Evolutionary conservation across 2,113 vertebrate genomes (phyloP), one percentile per base, ranked within the genome.

Genomic region (Petromus typicus): DNA sequence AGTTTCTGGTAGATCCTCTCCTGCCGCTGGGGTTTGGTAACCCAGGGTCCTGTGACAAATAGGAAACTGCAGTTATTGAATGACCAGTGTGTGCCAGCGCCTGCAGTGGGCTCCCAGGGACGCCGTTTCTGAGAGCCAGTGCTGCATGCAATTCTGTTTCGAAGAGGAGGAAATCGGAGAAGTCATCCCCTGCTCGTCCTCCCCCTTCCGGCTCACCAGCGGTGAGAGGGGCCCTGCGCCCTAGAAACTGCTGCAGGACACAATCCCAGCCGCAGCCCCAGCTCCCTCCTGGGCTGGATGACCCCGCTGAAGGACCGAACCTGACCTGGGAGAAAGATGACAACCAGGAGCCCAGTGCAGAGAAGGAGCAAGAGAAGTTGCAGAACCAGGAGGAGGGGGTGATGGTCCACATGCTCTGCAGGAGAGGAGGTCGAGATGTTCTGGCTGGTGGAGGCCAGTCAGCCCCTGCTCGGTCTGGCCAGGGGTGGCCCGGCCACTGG

Each of bases 321-420:
- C 92, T 92, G 61, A 92, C 93, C 79, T 94, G 85, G 71, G 7
- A 48, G 12, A 3, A 92, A 12, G 34, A 89, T 11, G 9, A 67
- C 57, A 57, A 92, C 13, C 27, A 86, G 85, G 3, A 94, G 40
- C 13, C 22, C 93, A 37, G 66, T 2, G 13, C 85, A 25, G 16
- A 92, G 23, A 4, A 9, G 6, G 40, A 94, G 56, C 57, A 10
- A 73, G 20, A 92, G 14, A 8, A 92, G 10, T 4, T 54, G 85
- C 16, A 89, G 83, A 7, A 37, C 34, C 59, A 48, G 17, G 54
- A 7, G 3, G 20, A 6, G 11, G 34, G 32, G 64, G 32, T 22
- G 1, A 0, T 3, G 23, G 56, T 79, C 3, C 63, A 59, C 71
- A 69, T 43, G 12, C 7, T 78, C 95, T 86, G 64, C 13, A 16